A percentile compares a stretch with the other conserved stretches of the same genome.
Evolutionary conservation across 2,888 invertebrate genomes (phyloP).

Genomic region (Tortricodes alternella): DNA sequence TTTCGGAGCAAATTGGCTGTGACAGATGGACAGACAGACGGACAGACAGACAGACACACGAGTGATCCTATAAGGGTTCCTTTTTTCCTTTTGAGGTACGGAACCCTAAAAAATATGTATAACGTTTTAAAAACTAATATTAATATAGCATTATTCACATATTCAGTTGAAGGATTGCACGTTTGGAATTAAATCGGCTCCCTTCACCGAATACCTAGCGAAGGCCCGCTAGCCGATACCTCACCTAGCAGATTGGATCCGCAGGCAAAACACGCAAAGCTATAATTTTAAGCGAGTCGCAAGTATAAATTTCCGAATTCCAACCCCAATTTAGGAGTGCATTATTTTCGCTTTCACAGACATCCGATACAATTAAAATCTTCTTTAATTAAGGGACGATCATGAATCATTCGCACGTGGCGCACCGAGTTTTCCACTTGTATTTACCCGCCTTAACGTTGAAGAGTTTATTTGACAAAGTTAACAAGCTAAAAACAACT

Average conservation of each 20-base stretch:
- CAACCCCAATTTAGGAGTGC: slow-evolving; percentile 81
- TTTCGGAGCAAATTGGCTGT: too few species aligned
- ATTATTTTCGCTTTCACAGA: slow-evolving; percentile 83
- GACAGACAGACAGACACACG: too few species aligned
- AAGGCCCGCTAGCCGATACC: too few species aligned
- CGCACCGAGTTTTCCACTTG: slow-evolving; percentile 81
- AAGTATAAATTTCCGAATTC: slow-evolving; percentile 75
- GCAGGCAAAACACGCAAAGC: slow-evolving; percentile 65
- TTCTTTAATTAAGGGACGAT: slow-evolving; percentile 83
- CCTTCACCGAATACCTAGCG: slow-evolving; percentile 19
- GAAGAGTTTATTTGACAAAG: slow-evolving; percentile 49
- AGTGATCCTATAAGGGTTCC: too few species aligned
- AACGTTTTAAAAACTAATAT: too few species aligned
- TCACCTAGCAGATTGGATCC: slow-evolving; percentile 42
- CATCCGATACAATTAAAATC: slow-evolving; percentile 84
- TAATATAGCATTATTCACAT: too few species aligned
- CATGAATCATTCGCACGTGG: slow-evolving; percentile 84
- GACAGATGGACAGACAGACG: too few species aligned
- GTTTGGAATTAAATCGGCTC: slow-evolving; percentile 7
- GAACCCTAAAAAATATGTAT: too few species aligned
- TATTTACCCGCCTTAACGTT: slow-evolving; percentile 63
- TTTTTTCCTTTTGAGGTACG: too few species aligned
- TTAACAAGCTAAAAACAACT: slow-evolving; percentile 53
- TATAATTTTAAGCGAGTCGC: slow-evolving; percentile 66
- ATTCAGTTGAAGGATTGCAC: too few species aligned